Conservation (phyloP, 2,113 vertebrate species). For the Propithecus coquereli region DNA sequence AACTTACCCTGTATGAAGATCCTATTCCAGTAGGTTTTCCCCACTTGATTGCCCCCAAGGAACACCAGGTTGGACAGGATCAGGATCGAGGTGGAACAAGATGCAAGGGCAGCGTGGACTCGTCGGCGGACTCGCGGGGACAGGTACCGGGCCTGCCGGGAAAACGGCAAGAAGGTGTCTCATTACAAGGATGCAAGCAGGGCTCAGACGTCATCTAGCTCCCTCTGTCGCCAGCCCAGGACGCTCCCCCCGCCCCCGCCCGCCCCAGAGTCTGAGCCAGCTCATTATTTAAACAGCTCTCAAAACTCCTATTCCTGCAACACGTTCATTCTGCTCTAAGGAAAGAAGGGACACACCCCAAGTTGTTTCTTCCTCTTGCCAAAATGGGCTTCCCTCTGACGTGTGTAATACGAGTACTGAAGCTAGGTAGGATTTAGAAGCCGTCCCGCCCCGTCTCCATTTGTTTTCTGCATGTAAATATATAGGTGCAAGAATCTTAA, state of each 20-base stretch:
- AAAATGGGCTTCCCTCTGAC: background rate
- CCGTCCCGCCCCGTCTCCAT: too few relatives aligned
- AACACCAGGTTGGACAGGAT: constrained; percentile 98
- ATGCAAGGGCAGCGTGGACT: constrained; percentile 88
- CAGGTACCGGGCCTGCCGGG: constrained; percentile 83
- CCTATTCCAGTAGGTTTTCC: constrained; percentile 93
- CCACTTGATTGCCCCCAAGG: constrained; percentile 93
- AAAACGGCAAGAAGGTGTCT: constrained; percentile 35
- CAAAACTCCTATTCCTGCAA: background rate
- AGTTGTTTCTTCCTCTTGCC: background rate
- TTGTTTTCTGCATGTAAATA: background rate
- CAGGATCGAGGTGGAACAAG: constrained; percentile 92
- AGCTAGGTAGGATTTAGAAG: background rate
- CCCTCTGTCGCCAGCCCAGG: background rate
- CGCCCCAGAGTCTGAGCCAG: background rate
- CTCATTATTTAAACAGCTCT: background rate
- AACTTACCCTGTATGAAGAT: constrained; percentile 92
- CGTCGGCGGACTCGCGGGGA: constrained; percentile 87
- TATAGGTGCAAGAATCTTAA: background rate
- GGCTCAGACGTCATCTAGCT: background rate
- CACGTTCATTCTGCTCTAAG: background rate
- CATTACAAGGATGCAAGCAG: background rate
- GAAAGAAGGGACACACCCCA: background rate
- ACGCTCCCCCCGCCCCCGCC: too few relatives aligned
- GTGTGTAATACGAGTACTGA: background rate